Base-by-base conservation (phyloP, 2,888 invertebrate genomes). In the Pterostichus madidus region DNA sequence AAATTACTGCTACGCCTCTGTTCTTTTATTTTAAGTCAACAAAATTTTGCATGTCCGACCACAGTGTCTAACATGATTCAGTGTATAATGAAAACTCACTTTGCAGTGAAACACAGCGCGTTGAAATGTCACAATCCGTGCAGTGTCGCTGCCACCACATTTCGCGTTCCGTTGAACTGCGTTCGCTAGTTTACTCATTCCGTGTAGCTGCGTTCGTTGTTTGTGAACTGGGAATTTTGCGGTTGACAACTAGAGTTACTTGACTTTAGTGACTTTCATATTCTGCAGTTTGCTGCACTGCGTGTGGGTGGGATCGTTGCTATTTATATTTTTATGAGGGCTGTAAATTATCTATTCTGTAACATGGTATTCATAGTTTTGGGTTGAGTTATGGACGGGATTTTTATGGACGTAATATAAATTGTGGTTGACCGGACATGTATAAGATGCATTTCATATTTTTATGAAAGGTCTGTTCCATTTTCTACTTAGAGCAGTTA, bases 301-400 rank as follows among this genome's bases (percentile, higher is more conserved):
- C 24, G 24, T 24, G 24, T 24, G 24, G 24, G 24, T 24, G 24
- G 24, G 24, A 10, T 59, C 11, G 11, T 59, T 8, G 59, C 31
- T 59, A 59, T 59, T 59, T 59, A 59, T 59, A 24, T 59, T 59
- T 59, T 59, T 59, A 59, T 59, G 32, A 24, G 3, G 59, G 59
- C 31, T 59, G 59, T 59, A 59, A 59, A 59, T 59, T 59, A n/a
- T 31, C 31, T 24, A 31, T 59, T 31, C 31, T 11, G 11, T 59
- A 59, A 24, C 59, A 5, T 32, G 32, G 59, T 31, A 59, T 59
- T 59, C 11, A 31, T 24, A 59, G 31, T 1, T 24, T 24, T 24
- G 1, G 24, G 24, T 24, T 24, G 24, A 24, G 24, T 24, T 24
- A 24, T 24, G 24, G 24, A 31, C 11, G 59, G 59, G 31, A 31